Conservation (phyloP, 2,888 invertebrate species). For the Allygus modestus region DNA sequence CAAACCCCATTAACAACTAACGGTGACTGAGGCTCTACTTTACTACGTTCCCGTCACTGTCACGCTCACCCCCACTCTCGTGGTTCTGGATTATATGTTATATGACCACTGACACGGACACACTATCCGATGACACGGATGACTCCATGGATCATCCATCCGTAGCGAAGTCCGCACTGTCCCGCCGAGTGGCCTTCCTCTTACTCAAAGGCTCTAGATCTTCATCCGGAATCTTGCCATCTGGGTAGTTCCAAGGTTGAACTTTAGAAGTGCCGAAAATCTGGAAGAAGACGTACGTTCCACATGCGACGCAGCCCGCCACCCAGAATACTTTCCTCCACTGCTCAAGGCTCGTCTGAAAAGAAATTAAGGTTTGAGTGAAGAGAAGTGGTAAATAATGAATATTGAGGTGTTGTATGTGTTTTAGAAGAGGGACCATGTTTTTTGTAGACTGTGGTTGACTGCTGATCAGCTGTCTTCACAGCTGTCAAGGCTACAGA, state of each 20-base stretch:
- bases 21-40: slow-evolving; percentile 7
- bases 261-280: slow-evolving; percentile 81
- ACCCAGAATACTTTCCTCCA: slow-evolving; percentile 83
- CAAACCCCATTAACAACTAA: neutral
- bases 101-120: slow-evolving; percentile 12
- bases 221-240: slow-evolving; percentile 64
- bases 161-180: slow-evolving; percentile 61
- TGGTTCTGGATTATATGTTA: neutral
- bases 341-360: slow-evolving; percentile 75
- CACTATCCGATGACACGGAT: neutral
- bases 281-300: slow-evolving; percentile 82
- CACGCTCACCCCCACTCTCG: neutral
- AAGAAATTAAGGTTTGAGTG: no score
- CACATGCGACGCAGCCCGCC: slow-evolving; percentile 79
- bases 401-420: slow-evolving; percentile 8
- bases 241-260: slow-evolving; percentile 72
- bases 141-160: slow-evolving; percentile 46
- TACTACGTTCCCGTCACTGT: neutral
- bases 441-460: no score
- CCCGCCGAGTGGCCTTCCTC: slow-evolving; percentile 54
- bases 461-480: no score
- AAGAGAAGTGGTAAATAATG: slow-evolving; percentile 49
- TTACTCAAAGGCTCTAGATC: slow-evolving; percentile 39
- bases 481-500: no score
- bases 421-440: no score